Evolutionary conservation across 1,140 invertebrate genomes (phyloP).

Genomic region (Manduca sexta): DNA sequence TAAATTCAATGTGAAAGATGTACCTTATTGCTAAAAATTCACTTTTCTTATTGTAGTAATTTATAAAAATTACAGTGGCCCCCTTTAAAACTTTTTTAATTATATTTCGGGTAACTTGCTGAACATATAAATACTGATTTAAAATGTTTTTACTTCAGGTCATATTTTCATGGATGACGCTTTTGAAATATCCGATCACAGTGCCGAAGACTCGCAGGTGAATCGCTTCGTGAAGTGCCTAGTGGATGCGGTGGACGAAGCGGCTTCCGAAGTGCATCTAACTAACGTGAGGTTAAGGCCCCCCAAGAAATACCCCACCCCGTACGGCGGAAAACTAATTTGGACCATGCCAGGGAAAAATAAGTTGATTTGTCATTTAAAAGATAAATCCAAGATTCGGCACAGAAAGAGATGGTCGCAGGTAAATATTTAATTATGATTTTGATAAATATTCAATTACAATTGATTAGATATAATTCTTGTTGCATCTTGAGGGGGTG

Average conservation of each 20-base stretch:
- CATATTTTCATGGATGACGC: slow-evolving; percentile 99
- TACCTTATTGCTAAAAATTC: too few species aligned
- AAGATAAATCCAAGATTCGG: slow-evolving; percentile 97
- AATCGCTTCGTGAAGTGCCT: slow-evolving; percentile 97
- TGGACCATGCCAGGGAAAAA: slow-evolving; percentile 98
- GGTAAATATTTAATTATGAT: slow-evolving; percentile 46
- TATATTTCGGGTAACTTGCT: neutral
- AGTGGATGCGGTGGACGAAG: slow-evolving; percentile 93
- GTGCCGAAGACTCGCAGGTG: slow-evolving; percentile 93
- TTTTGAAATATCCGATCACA: slow-evolving; percentile 95
- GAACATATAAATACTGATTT: neutral
- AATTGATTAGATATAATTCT: too few species aligned
- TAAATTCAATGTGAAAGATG: too few species aligned
- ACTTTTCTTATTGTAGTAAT: too few species aligned
- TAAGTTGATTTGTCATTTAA: slow-evolving; percentile 97
- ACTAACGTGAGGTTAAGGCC: slow-evolving; percentile 89
- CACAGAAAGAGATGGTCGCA: slow-evolving; percentile 96
- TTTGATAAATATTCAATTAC: neutral
- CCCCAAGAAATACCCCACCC: slow-evolving; percentile 94
- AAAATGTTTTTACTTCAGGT: slow-evolving; percentile 76
- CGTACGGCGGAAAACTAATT: slow-evolving; percentile 95
- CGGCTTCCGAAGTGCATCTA: slow-evolving; percentile 95
- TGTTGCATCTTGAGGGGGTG: too few species aligned
- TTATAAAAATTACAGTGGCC: too few species aligned
- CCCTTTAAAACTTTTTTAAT: too few species aligned